Evolutionary conservation across 1,140 invertebrate genomes (phyloP), one percentile per base, ranked within the genome.

Genomic region (Centruroides sculpturatus): DNA sequence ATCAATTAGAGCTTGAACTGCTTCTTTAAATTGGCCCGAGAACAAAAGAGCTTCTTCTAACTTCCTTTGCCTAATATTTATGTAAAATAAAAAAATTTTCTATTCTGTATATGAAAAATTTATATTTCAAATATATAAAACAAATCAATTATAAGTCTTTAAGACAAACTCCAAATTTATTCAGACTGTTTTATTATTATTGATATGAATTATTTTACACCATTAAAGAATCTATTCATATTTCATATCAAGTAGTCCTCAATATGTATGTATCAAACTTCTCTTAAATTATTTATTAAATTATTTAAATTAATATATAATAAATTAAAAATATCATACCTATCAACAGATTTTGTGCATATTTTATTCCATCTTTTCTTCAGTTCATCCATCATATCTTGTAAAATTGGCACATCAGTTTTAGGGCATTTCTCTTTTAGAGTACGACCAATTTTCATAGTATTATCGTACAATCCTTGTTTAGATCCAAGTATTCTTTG

Each of bases 1-100:
- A 60, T 97, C 92, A 10, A 97, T 75, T n/a, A 98, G 77, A 34
- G 92, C 93, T 49, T 89, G 84, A 70, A 97, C 83, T 10, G 93
- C 94, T 71, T 98, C 94, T 70, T 92, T 94, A 72, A 94, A 96
- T 73, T 97, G 92, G 9, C 93, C 93, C 53, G 89, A 92, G 75
- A 92, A 91, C 5, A 97, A 75, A 3, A 98, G 74, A 13, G 92
- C 91, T 72, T 98, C 92, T 71, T 97, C 93, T 8, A 98, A 73
- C 71, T 91, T 92, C n/a, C 92, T 79, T 77, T 98, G 93, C 64
- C 86, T 65, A 47, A 41, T 6, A 41, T 41, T 41, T 41, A 6
- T 1, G 8, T 41, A 41, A 41, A 23, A 23, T 23, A 23, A 23
- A 23, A 23, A 23, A 23, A 23, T 23, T 23, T 23, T 23, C 23